Percentiles rank a stretch among this genome's conserved stretches.
Conservation (phyloP, 2,888 invertebrate genomes). For the Polietes domitor region DNA sequence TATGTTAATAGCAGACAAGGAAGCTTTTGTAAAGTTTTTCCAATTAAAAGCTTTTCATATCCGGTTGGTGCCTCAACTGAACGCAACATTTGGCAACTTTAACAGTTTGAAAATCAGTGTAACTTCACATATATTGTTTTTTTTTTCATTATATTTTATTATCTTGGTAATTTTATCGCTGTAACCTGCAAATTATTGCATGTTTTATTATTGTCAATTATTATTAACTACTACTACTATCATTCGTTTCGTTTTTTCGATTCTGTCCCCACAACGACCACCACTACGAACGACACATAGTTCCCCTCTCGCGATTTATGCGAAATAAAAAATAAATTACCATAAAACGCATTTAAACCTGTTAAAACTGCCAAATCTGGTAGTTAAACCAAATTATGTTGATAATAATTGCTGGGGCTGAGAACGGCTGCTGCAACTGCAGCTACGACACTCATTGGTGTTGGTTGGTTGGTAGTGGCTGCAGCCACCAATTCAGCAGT, state of each 20-base stretch:
- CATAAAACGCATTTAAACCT: constrained; percentile 64
- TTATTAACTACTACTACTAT: constrained; percentile 4
- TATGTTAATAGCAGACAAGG: background rate
- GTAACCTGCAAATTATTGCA: background rate
- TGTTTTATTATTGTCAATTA: constrained; percentile 19
- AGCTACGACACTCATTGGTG: no score
- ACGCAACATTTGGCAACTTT: background rate
- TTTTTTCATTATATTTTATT: background rate
- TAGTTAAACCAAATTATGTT: constrained; percentile 65
- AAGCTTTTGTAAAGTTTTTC: background rate
- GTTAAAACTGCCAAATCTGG: constrained; percentile 65
- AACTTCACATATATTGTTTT: background rate
- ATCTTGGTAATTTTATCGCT: background rate
- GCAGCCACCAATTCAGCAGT: background rate
- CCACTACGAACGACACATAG: background rate
- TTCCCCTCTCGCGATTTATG: constrained; percentile 9
- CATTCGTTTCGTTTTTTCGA: background rate
- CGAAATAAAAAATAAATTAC: constrained; percentile 40
- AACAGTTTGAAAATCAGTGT: background rate
- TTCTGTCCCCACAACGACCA: background rate
- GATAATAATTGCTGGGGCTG: constrained; percentile 59
- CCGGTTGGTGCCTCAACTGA: background rate
- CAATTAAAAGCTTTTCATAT: background rate
- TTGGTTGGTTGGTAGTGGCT: background rate
- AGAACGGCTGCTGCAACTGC: constrained; percentile 27